phyloP scores from a whole-genome alignment of 2,797 vertebrate genomes.

The Erithacus rubecula region DNA sequence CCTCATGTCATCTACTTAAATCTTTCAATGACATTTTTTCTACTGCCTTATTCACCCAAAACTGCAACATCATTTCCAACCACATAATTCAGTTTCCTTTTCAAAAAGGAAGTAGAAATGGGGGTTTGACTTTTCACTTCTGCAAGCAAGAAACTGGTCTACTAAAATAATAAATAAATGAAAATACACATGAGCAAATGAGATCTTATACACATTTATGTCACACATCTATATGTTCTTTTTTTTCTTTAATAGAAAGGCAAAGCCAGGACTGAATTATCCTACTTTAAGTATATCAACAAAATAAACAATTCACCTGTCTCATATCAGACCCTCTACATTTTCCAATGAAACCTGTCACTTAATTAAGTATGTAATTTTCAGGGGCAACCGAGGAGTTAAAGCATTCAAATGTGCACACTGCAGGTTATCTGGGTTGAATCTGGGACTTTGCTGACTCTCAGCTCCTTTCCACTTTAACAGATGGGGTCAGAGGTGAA shows the following conservation, averaged over 20 bases:
- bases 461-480: slow-evolving; percentile 58
- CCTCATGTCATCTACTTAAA: not conserved
- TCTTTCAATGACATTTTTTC: not conserved
- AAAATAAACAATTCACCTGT: not conserved
- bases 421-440: slow-evolving; percentile 56
- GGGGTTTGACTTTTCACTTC: not conserved
- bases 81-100: not conserved
- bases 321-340: not conserved
- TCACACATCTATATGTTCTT: not conserved
- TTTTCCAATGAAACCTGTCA: not conserved
- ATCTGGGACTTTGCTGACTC: slow-evolving; percentile 68
- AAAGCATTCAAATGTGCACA: not conserved
- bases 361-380: not conserved
- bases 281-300: not conserved
- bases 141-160: not conserved
- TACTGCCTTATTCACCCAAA: not conserved
- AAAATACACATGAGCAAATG: fast-evolving
- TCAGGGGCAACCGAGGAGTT: not conserved
- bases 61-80: not conserved
- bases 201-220: not conserved
- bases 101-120: not conserved
- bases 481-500: slow-evolving; percentile 72
- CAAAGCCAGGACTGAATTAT: not conserved
- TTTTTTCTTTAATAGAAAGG: not conserved
- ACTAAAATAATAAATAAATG: not conserved